Base-by-base conservation (phyloP, 2,113 vertebrate species). In the Setophaga petechia region DNA sequence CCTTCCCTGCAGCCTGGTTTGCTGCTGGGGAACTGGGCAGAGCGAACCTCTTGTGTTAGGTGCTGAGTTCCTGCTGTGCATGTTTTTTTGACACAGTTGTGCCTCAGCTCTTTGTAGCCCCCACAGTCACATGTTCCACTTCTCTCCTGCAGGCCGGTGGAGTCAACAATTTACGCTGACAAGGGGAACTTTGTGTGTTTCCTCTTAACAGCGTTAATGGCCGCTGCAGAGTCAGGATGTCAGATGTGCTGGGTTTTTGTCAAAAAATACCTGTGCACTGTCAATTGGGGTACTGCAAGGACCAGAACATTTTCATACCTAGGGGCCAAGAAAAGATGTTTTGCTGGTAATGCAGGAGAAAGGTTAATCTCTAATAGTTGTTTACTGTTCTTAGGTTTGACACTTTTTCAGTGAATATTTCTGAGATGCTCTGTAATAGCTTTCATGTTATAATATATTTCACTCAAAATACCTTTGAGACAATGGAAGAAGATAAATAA, bases 1-100 rank as follows among this genome's bases (percentile, higher is more conserved):
- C 23, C 9, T 31, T 86, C 30, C 21, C 10, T 47, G 75, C 39
- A 51, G 1, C 66, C 41, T 49, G 49, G 22, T 79, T 78, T 91
- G 90, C 71, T 72, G 19, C 37, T 27, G 47, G 27, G 55, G 46
- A 83, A 3, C 28, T 63, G 72, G 27, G 72, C n/a, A 88, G 63
- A 74, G 44, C 25, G 73, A 12, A 69, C 10, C 14, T 39, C 43
- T 69, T 0, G 0, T 17, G 15, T 35, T 1, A 1, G 11, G 22
- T 43, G 37, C 72, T 0, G 9, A 54, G 81, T 63, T 80, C 59
- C 51, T 95, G 63, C 63, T 76, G 28, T 25, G 30, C 28, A 1
- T 15, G 12, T 69, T 85, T 49, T 27, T 25, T 37, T 49, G 75
- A 15, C 37, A 11, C 2, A 2, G 24, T 33, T 80, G 41, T 10